Percentiles rank a stretch among this genome's conserved stretches.
Evolutionary conservation across 2,797 vertebrate species (phyloP).

Genomic region (Anniella stebbinsi): DNA sequence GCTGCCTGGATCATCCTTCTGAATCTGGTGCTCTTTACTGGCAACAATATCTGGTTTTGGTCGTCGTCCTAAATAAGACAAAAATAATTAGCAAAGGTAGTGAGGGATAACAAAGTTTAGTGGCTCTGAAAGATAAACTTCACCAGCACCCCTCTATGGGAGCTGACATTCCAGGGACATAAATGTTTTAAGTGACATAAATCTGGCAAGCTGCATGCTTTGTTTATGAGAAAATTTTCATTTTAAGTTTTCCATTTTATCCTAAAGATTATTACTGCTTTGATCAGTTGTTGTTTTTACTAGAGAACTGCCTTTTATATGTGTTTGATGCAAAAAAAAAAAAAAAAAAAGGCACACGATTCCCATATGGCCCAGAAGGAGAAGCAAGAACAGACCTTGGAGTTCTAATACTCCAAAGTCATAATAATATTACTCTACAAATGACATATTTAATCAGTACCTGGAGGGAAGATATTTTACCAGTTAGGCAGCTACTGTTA

Average conservation of each 20-base stretch:
- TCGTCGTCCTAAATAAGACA: slow-evolving; percentile 76
- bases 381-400: neutral
- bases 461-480: neutral
- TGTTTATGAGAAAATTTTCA: neutral
- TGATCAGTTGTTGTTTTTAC: neutral
- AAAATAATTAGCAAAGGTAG: slow-evolving; percentile 27
- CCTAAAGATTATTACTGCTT: neutral
- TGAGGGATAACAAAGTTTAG: accelerated
- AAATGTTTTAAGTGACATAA: neutral
- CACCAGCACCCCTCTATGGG: accelerated
- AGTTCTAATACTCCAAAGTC: neutral
- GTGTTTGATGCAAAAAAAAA: neutral
- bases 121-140: neutral
- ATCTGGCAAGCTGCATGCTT: neutral
- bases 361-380: neutral
- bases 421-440: neutral
- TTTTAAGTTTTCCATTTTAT: neutral
- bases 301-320: neutral
- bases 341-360: neutral
- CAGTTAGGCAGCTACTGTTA: neutral
- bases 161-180: neutral
- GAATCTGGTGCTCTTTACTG: slow-evolving; percentile 84
- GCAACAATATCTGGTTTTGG: slow-evolving; percentile 84
- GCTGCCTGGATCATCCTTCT: slow-evolving; percentile 78
- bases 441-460: neutral